Conservation (phyloP, 1,140 invertebrate species). For the Acromyrmex heyeri region DNA sequence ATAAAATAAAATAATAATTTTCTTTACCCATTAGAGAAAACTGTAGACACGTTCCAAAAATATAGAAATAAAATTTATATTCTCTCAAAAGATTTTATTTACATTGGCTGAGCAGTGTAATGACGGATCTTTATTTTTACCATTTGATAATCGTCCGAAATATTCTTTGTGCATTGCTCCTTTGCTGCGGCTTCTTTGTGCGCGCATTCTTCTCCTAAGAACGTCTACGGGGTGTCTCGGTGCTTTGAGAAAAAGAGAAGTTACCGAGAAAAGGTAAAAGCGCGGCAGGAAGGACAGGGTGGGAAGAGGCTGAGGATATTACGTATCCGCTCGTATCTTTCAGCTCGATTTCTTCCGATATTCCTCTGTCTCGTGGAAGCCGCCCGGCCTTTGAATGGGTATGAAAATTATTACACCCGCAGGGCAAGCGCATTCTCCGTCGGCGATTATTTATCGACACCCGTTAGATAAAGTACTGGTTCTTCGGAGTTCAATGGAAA, state of each 20-base stretch:
- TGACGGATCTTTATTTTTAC: conserved; percentile 50
- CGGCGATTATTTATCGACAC: conserved; percentile 75
- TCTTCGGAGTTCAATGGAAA: conserved; percentile 73
- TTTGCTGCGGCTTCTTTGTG: conserved; percentile 42
- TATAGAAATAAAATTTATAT: neutral
- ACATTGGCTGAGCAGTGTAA: conserved; percentile 22
- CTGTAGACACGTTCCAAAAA: neutral
- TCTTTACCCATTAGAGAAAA: neutral
- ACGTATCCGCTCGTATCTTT: conserved; percentile 75
- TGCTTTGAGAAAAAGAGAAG: conserved; percentile 31
- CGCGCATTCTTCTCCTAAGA: conserved; percentile 27
- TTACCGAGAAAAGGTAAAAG: conserved; percentile 51
- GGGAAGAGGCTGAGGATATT: conserved; percentile 63
- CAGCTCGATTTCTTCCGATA: conserved; percentile 78
- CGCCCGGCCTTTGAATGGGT: conserved; percentile 68
- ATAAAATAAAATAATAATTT: neutral
- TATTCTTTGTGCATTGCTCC: conserved; percentile 26
- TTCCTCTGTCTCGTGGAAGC: conserved; percentile 75
- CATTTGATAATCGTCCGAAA: conserved; percentile 56
- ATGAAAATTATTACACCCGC: conserved; percentile 76
- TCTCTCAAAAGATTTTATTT: conserved; percentile 11
- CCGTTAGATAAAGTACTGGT: conserved; percentile 69
- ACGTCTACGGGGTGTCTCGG: conserved; percentile 49
- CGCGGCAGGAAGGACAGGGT: conserved; percentile 9
- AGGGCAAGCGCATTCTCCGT: conserved; percentile 55